phyloP scores from a whole-genome alignment of 2,888 invertebrate genomes.

The Pseudococcus longispinus region DNA sequence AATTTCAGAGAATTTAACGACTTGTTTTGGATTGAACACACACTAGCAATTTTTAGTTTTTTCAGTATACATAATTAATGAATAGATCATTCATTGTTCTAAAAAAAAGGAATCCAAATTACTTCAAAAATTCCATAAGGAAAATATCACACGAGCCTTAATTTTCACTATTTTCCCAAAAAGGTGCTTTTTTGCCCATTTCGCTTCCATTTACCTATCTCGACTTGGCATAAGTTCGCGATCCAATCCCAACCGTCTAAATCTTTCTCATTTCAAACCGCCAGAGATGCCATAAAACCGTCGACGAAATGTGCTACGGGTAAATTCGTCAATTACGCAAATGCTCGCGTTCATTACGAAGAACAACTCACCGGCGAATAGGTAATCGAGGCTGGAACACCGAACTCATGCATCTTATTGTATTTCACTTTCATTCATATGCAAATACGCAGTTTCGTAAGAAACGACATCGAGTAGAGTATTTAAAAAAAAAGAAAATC shows the following conservation, averaged over 20 bases:
- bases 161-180: no score
- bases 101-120: no score
- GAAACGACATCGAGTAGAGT: slow-evolving; percentile 1
- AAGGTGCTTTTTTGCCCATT: no score
- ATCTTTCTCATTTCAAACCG: background rate
- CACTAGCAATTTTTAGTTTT: no score
- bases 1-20: no score
- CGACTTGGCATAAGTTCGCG: no score
- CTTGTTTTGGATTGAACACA: no score
- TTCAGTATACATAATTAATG: no score
- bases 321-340: slow-evolving; percentile 4
- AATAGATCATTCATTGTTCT: no score
- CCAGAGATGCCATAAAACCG: background rate
- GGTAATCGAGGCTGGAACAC: background rate
- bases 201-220: no score
- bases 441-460: background rate
- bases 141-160: no score
- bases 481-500: slow-evolving; percentile 38
- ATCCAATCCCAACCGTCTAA: background rate
- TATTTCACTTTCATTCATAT: slow-evolving; percentile 32
- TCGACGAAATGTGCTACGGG: background rate
- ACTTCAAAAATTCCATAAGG: no score
- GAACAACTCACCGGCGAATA: background rate
- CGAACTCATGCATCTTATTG: background rate
- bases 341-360: background rate